A percentile compares a stretch with the other conserved stretches of the same genome.
phyloP scores from a whole-genome alignment of 2,113 vertebrate species.

The Nestor notabilis region DNA sequence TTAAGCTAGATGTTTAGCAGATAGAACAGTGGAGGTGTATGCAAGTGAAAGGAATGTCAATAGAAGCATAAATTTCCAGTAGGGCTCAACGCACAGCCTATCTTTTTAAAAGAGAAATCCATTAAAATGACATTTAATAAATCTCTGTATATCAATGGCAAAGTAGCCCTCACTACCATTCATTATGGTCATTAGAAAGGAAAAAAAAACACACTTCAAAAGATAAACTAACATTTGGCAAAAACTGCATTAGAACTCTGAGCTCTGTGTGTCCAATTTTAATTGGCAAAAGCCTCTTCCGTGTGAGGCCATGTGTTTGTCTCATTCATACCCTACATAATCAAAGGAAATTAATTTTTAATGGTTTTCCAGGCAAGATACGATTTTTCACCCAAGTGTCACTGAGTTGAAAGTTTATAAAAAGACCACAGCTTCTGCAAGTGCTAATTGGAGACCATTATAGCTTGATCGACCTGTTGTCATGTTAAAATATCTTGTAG shows the following conservation, averaged over 20 bases:
- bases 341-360: constrained; percentile 39
- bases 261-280: not conserved
- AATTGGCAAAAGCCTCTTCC: constrained; percentile 15
- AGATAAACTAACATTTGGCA: not conserved
- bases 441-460: constrained; percentile 28
- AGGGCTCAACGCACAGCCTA: not conserved
- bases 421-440: constrained; percentile 10
- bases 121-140: not conserved
- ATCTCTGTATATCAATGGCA: not conserved
- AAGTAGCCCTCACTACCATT: not conserved
- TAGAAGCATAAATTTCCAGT: not conserved
- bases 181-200: not conserved
- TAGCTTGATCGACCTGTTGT: constrained; percentile 21
- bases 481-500: not conserved
- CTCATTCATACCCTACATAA: not conserved
- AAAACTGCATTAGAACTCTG: not conserved
- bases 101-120: not conserved
- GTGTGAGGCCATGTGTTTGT: not conserved
- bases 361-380: constrained; percentile 10
- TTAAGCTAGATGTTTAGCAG: not conserved
- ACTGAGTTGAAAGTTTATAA: not conserved
- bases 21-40: not conserved
- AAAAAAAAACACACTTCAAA: not conserved
- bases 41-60: not conserved
- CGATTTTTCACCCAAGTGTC: not conserved